Evolutionary conservation across 2,113 vertebrate genomes (phyloP), one percentile per base, ranked within the genome.

Genomic region (Pontoporia blainvillei): DNA sequence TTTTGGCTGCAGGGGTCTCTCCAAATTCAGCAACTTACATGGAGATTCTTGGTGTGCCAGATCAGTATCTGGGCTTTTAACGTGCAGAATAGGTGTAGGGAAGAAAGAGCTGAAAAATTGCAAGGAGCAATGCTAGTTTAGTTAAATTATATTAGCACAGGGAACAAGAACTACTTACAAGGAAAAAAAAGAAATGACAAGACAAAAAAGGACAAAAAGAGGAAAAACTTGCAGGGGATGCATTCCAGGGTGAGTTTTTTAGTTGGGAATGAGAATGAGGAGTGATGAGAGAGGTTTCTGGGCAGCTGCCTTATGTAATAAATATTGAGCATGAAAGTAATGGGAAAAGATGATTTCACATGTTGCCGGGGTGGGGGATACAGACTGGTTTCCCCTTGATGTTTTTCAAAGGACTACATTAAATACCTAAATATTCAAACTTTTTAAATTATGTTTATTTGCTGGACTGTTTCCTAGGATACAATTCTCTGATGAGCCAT

Each of bases 351-450:
- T 79, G 17, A 93, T 52, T 90, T 52, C 49, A 69, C 46, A 67
- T 76, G 25, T 84, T 93, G 6, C 46, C 23, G 8, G 0, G 14
- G 6, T 39, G 5, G 0, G 14, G 17, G n/a, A 71, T 86, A 86
- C 66, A 92, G 67, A 86, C 44, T 73, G 62, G 27, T 29, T 67
- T 13, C 25, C 4, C 29, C 31, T 76, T 86, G 27, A 89, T 61
- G 8, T 61, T 75, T 86, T 82, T 90, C 59, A 86, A 96, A 39
- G 25, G 39, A 86, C 31, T 49, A 61, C 6, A 41, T 18, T n/a
- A 88, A 91, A 85, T 81, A 31, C 25, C 75, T 89, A 86, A 83
- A 52, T 87, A 91, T 75, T 57, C 34, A 91, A 93, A 84, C 27
- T 85, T 69, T 64, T 36, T 64, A 85, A 85, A 59, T 72, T 93